Evolutionary conservation across 2,113 vertebrate species (phyloP).

Genomic region (Antechinus flavipes): DNA sequence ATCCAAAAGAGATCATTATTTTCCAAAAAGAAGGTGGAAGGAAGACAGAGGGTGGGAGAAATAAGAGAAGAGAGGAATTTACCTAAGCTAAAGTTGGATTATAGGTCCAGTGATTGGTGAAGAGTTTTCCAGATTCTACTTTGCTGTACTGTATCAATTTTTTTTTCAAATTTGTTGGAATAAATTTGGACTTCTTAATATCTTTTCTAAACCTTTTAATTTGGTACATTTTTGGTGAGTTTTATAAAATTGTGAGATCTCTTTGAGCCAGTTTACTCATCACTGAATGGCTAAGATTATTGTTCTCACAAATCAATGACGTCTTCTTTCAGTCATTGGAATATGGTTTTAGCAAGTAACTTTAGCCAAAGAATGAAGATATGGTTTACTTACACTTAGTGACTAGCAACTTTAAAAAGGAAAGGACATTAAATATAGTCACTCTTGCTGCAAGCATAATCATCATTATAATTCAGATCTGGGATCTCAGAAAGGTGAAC

Average conservation of each 20-base stretch:
- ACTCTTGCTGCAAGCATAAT: not conserved
- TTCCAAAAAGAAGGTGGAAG: not conserved
- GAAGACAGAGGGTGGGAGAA: not conserved
- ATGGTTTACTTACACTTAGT: not conserved
- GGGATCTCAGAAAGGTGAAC: not conserved
- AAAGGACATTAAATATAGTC: not conserved
- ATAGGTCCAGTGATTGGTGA: not conserved
- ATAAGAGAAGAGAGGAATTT: not conserved
- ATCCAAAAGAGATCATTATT: not conserved
- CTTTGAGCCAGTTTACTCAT: not conserved
- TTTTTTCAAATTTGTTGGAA: not conserved
- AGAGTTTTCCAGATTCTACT: not conserved
- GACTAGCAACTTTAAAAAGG: not conserved
- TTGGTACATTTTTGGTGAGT: not conserved
- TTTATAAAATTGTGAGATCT: not conserved
- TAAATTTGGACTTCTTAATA: not conserved
- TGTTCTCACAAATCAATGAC: not conserved
- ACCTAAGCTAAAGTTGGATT: not conserved
- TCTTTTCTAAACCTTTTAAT: not conserved
- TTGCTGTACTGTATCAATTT: not conserved
- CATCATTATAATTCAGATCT: not conserved
- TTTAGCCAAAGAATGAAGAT: not conserved
- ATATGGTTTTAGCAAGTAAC: slow-evolving; percentile 22
- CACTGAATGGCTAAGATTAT: not conserved
- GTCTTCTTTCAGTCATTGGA: slow-evolving; percentile 36